A percentile compares a stretch with the other conserved stretches of the same genome.
Conservation (phyloP, 1,140 invertebrate genomes). For the Archivesica marissinica region DNA sequence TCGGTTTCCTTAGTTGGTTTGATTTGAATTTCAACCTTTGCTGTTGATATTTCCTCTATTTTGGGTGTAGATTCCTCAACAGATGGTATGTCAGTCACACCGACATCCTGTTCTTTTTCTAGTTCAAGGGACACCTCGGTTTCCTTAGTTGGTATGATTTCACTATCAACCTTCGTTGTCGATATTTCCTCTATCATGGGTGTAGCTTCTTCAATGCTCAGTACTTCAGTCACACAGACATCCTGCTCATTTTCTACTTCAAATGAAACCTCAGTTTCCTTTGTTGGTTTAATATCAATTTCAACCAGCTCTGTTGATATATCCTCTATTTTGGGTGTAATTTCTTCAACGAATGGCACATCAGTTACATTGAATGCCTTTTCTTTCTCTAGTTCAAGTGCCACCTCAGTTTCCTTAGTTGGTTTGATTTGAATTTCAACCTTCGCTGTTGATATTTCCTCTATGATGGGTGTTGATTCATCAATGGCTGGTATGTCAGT, state of each 20-base stretch:
- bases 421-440: slow-evolving; percentile 47
- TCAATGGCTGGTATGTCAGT: slow-evolving; percentile 7
- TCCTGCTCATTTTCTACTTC: too few relatives aligned
- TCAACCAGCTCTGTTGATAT: not conserved
- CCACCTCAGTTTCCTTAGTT: slow-evolving; percentile 18
- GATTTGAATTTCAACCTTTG: slow-evolving; percentile 20
- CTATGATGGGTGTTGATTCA: not conserved
- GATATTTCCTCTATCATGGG: too few relatives aligned
- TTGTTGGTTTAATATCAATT: slow-evolving; percentile 24
- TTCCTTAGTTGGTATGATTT: not conserved
- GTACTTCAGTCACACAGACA: too few relatives aligned
- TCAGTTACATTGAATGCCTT: slow-evolving; percentile 24
- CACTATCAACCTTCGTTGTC: too few relatives aligned
- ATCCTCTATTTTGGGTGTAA: slow-evolving; percentile 19
- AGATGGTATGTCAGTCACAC: not conserved
- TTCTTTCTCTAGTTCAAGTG: slow-evolving; percentile 26
- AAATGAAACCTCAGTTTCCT: too few relatives aligned
- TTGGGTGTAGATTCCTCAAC: not conserved
- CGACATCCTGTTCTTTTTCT: slow-evolving; percentile 4
- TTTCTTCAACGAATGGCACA: slow-evolving; percentile 26
- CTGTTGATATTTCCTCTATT: slow-evolving; percentile 26
- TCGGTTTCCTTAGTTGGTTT: slow-evolving; percentile 2
- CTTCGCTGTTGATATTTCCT: not conserved
- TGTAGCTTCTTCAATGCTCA: too few relatives aligned
- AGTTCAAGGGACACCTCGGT: not conserved